Evolutionary conservation across 2,797 vertebrate genomes (phyloP), one percentile per base, ranked within the genome.

Genomic region (Gambelia wislizenii): DNA sequence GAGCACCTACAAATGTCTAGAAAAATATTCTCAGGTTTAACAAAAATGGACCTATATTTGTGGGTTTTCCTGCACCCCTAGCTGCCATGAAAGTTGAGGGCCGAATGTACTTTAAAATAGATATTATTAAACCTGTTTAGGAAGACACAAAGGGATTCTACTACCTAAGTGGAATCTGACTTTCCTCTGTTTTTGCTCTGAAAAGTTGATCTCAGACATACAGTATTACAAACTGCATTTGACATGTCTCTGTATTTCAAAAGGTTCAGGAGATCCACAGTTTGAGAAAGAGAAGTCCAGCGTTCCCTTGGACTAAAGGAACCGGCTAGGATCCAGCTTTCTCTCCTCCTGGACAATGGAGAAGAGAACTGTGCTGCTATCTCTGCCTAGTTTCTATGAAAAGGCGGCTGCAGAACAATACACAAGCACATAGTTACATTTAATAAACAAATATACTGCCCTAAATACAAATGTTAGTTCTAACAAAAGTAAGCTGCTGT

Each of bases 301-400:
- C 39, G 4, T 10, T 25, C 33, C n/a, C 67, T 72, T 84, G 33
- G 47, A 84, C 18, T 52, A 44, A 27, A 9, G 7, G 27, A 56
- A 39, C 4, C 39, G 33, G 47, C 47, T 10, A 14, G n/a, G n/a
- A 39, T 56, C 69, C 33, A 70, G 4, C 36, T 27, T 4, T 59
- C 36, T 56, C 6, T 59, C 13, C 9, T 12, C 13, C 9, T n/a
- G 39, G 52, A 75, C 2, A 79, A 49, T 25, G 75, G 27, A 91
- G 88, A 89, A 91, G 14, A 91, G 20, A 82, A 89, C 61, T 89
- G 87, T 86, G 4, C 61, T 81, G 1, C 69, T 75, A 91, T 89
- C 30, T 86, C 0, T 69, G 84, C n/a, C 9, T n/a, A 10, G n/a
- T 22, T 12, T 47, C 0, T 70, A 27, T 82, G 77, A 81, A 69